Conservation (phyloP, 35 echinoderm and acorn worm genomes). For the Acanthaster planci region DNA sequence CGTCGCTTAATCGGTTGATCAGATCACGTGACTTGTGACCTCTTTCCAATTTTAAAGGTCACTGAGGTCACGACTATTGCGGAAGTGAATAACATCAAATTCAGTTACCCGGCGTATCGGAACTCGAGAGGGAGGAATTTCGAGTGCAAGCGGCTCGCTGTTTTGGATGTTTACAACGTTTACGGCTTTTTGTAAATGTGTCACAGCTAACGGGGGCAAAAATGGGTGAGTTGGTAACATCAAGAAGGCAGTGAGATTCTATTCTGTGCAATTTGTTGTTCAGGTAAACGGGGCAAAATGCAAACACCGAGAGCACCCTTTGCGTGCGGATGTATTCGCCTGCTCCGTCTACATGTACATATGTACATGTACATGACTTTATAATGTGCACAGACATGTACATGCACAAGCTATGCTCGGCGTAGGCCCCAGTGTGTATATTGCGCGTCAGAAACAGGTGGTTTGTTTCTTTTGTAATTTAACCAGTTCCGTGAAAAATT, state of each 20-base stretch:
- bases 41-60: slow-evolving; percentile 18
- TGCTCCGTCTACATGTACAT: too few species aligned
- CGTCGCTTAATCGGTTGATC: not conserved
- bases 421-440: too few species aligned
- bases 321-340: too few species aligned
- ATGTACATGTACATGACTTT: too few species aligned
- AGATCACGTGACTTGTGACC: slow-evolving; percentile 6
- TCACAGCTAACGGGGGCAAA: not conserved
- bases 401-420: too few species aligned
- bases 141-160: not conserved
- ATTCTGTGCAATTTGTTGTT: not conserved
- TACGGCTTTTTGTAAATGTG: slow-evolving; percentile 7
- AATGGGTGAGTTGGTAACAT: not conserved
- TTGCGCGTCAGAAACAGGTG: too few species aligned
- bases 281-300: not conserved
- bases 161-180: not conserved
- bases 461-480: too few species aligned
- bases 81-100: not conserved
- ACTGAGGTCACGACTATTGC: not conserved
- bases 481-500: too few species aligned
- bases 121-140: too few species aligned
- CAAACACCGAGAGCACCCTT: too few species aligned
- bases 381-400: too few species aligned
- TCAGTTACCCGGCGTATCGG: too few species aligned
- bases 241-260: not conserved